Conservation (phyloP, 2,113 vertebrate genomes). For the Piprites chloris region DNA sequence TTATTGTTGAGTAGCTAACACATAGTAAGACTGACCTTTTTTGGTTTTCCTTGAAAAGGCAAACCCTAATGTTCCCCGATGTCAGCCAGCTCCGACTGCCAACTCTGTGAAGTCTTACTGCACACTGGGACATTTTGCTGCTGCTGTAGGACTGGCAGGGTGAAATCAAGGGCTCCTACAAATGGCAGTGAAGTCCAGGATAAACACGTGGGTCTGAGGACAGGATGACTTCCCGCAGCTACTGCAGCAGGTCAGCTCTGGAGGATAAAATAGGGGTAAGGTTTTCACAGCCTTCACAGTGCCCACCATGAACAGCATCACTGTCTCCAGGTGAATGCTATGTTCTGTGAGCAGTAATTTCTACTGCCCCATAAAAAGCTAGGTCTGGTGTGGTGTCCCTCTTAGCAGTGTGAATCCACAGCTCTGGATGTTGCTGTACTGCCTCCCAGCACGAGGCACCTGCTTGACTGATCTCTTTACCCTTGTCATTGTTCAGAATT, state of each 20-base stretch:
- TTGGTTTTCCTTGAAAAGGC: background rate
- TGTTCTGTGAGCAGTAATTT: background rate
- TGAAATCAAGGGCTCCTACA: constrained; percentile 4
- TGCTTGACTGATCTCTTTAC: constrained; percentile 15
- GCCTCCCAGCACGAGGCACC: background rate
- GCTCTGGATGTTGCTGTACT: background rate
- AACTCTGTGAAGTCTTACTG: background rate
- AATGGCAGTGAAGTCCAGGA: background rate
- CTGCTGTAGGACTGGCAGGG: background rate
- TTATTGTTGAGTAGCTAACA: background rate
- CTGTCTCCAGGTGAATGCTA: background rate
- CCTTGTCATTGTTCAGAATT: constrained; percentile 14
- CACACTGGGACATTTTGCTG: background rate
- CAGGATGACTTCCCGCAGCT: background rate
- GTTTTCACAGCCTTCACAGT: background rate
- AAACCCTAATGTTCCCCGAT: background rate
- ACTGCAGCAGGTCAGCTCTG: background rate
- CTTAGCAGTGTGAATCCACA: background rate
- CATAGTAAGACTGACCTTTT: background rate
- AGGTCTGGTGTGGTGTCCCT: background rate
- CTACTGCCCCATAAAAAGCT: background rate
- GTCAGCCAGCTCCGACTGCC: background rate
- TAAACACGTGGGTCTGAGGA: background rate
- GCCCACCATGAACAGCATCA: background rate
- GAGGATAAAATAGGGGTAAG: background rate